Evolutionary conservation across 2,113 vertebrate genomes (phyloP).

Genomic region (Rallus limicola): DNA sequence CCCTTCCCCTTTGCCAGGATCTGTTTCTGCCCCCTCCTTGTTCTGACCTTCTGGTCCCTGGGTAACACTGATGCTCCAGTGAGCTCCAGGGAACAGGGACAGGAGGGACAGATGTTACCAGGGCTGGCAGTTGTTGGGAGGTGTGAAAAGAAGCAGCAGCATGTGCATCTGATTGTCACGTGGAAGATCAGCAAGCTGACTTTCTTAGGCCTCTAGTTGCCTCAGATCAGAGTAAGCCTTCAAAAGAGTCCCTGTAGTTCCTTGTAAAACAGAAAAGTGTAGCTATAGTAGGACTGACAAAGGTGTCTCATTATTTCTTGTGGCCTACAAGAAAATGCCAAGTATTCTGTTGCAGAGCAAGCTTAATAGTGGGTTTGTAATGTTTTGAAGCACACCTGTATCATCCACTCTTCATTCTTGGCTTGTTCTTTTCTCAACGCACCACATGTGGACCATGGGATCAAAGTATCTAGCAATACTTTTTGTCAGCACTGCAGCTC

Average conservation of each 20-base stretch:
- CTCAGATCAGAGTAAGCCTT: background rate
- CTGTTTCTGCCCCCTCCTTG: background rate
- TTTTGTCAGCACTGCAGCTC: background rate
- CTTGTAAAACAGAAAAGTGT: background rate
- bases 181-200: background rate
- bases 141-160: background rate
- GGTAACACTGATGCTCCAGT: background rate
- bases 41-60: background rate
- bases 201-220: background rate
- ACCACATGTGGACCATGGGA: background rate
- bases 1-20: background rate
- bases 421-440: background rate
- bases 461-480: background rate
- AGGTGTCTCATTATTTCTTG: background rate
- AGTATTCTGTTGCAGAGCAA: background rate
- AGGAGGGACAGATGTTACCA: background rate
- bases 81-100: background rate
- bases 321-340: background rate
- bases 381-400: background rate
- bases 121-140: background rate
- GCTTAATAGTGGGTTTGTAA: background rate
- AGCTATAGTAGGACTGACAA: background rate
- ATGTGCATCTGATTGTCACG: background rate
- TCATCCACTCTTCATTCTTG: background rate
- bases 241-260: background rate